Evolutionary conservation across 2,888 invertebrate species (phyloP).

Genomic region (Tenthredo livida): DNA sequence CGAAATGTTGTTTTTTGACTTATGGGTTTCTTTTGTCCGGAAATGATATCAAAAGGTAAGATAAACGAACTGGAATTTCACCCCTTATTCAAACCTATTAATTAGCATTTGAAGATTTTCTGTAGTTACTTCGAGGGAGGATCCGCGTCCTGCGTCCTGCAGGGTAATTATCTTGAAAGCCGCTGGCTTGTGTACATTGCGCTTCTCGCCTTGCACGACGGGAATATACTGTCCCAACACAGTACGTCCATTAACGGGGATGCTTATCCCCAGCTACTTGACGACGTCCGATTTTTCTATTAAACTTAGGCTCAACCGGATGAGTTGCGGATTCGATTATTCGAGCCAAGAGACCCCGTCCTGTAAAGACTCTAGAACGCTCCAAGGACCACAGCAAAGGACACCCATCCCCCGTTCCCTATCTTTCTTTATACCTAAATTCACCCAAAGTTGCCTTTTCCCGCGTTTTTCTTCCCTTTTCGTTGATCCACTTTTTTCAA

Average conservation of each 20-base stretch:
- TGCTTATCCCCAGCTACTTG: constrained; percentile 40
- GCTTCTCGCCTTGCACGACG: background rate
- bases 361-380: background rate
- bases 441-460: background rate
- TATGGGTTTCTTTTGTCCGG: background rate
- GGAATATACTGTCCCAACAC: constrained; percentile 42
- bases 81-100: background rate
- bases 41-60: background rate
- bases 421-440: background rate
- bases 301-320: constrained; percentile 20
- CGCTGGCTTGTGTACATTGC: constrained; percentile 25
- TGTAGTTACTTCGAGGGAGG: background rate
- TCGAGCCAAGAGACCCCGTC: background rate
- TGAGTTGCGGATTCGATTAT: constrained; percentile 28
- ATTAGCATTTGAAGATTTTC: background rate
- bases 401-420: background rate
- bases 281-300: constrained; percentile 16
- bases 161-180: constrained; percentile 37
- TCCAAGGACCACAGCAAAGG: background rate
- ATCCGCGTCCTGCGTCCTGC: background rate
- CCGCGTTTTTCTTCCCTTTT: background rate
- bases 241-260: constrained; percentile 43
- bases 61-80: background rate
- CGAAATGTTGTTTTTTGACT: background rate
- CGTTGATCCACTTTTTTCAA: background rate